Percentiles rank a stretch among this genome's conserved stretches.
Evolutionary conservation across 2,113 vertebrate genomes (phyloP).

Genomic region (Cololabis saira): DNA sequence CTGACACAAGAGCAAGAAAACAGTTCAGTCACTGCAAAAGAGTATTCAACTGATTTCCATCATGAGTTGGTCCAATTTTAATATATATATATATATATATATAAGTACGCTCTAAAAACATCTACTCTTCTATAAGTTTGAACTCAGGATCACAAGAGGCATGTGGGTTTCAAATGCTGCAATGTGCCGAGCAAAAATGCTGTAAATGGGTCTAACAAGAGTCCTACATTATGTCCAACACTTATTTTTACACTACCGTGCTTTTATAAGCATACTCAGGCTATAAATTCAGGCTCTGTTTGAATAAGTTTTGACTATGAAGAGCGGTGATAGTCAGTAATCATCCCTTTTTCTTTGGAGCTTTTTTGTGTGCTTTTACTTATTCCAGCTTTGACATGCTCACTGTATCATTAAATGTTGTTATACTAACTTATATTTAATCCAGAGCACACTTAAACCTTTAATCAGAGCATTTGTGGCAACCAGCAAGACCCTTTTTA

Average conservation of each 20-base stretch:
- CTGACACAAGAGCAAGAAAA: constrained; percentile 11
- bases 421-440: too few species aligned
- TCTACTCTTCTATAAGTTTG: constrained; percentile 19
- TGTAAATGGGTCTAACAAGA: constrained; percentile 12
- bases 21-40: constrained; percentile 2
- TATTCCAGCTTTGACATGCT: too few species aligned
- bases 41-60: neutral
- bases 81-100: too few species aligned
- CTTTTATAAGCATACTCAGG: neutral
- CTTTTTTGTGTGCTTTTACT: too few species aligned
- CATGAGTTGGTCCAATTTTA: neutral
- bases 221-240: neutral
- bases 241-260: constrained; percentile 2
- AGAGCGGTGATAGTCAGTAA: constrained; percentile 1
- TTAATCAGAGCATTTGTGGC: too few species aligned
- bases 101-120: constrained; percentile 8
- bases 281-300: neutral
- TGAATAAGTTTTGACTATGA: constrained; percentile 8
- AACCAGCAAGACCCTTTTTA: too few species aligned
- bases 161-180: constrained; percentile 24
- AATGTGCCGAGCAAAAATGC: neutral
- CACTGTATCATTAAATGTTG: too few species aligned
- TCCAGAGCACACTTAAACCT: too few species aligned
- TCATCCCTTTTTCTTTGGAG: too few species aligned
- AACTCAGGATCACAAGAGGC: constrained; percentile 17